Evolutionary conservation across 2,113 vertebrate species (phyloP).

Genomic region (Cyanoderma ruficeps): DNA sequence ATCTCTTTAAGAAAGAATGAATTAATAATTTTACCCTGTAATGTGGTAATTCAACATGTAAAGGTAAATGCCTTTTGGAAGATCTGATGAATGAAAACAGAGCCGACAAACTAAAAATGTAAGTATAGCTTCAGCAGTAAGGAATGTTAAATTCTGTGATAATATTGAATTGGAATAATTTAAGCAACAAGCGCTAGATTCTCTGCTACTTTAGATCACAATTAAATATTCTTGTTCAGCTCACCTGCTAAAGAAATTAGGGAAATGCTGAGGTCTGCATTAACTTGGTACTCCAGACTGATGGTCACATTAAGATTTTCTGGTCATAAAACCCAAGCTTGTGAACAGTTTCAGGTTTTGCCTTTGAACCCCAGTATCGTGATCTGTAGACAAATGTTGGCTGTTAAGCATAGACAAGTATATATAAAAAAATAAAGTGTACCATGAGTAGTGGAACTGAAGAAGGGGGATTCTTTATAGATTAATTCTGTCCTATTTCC

Average conservation of each 20-base stretch:
- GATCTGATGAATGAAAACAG: not conserved
- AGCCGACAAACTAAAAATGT: not conserved
- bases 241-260: not conserved
- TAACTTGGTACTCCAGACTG: not conserved
- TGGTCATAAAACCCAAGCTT: not conserved
- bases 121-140: not conserved
- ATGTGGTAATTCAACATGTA: not conserved
- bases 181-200: not conserved
- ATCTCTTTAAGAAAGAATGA: not conserved
- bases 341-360: not conserved
- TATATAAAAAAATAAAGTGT: not conserved
- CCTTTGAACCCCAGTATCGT: not conserved
- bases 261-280: not conserved
- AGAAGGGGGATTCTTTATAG: not conserved
- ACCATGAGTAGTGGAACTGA: not conserved
- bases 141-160: not conserved
- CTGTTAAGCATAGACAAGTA: not conserved
- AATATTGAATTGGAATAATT: not conserved
- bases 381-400: not conserved
- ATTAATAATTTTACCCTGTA: not conserved
- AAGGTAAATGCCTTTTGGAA: not conserved
- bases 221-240: not conserved
- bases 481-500: not conserved
- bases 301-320: not conserved
- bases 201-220: not conserved